These are phyloP conservation scores for Petromus typicus DNA, from an alignment of 2,113 vertebrate genomes.

Conservation along the genomic window DNA sequence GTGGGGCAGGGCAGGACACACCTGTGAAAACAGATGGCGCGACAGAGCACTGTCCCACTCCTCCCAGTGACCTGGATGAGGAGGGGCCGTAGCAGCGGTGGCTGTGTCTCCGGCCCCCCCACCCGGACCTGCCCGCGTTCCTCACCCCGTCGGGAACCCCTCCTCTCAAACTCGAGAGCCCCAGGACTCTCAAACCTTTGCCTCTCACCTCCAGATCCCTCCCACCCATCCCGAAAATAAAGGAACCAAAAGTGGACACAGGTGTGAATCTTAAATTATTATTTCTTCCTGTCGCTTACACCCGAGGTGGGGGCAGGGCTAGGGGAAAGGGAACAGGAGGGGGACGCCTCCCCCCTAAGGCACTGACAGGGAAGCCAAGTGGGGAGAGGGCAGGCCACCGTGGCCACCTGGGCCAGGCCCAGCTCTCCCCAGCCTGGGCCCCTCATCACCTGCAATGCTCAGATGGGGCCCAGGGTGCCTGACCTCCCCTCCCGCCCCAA, in stretches of 20 bases:
- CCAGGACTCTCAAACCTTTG: neutral
- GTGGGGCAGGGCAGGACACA: neutral
- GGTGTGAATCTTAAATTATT: slow-evolving; percentile 83
- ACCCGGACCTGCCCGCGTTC: no score
- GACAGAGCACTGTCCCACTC: neutral
- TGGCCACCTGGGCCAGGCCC: slow-evolving; percentile 66
- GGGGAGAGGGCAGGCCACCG: slow-evolving; percentile 50
- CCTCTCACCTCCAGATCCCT: neutral
- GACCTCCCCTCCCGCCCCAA: slow-evolving; percentile 74
- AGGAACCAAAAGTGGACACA: slow-evolving; percentile 69
- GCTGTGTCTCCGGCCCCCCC: neutral
- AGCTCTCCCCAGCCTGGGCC: slow-evolving; percentile 64
- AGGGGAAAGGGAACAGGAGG: slow-evolving; percentile 56
- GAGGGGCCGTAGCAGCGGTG: neutral
- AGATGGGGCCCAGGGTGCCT: slow-evolving; percentile 73
- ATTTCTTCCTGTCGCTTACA: slow-evolving; percentile 82
- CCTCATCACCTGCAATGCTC: slow-evolving; percentile 79
- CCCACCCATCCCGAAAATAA: slow-evolving; percentile 49
- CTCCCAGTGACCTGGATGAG: slow-evolving; percentile 64
- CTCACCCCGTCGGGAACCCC: neutral
- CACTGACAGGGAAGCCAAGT: slow-evolving; percentile 80
- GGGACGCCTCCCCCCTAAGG: slow-evolving; percentile 72
- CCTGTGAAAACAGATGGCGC: neutral
- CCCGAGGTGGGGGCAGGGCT: slow-evolving; percentile 57
- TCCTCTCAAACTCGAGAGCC: neutral